Base-by-base conservation (phyloP, 2,113 vertebrate genomes). In the Lepus europaeus region DNA sequence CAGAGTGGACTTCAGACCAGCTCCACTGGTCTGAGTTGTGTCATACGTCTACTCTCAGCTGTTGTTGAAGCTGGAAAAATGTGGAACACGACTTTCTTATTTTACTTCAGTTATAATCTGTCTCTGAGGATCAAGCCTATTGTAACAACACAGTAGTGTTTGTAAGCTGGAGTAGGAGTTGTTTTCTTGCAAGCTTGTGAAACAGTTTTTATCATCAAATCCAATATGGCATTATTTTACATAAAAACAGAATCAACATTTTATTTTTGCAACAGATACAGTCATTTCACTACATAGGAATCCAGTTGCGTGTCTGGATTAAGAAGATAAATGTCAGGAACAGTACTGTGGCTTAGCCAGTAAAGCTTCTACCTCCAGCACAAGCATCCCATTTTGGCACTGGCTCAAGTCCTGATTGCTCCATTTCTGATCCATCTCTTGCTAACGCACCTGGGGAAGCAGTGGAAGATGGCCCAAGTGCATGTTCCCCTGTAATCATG, bases 71-170 rank as follows among this genome's bases (percentile, higher is more conserved):
- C 39, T 73, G 22, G 9, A 8, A 16, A 56, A 72, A 3, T 31
- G 3, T 64, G 9, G n/a, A 83, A 59, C 2, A 87, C 39, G 27
- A 45, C 78, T 73, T 91, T 94, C 8, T n/a, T 81, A 66, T 84
- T 87, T 94, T 49, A 88, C 29, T 88, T 91, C 83, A 79, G 76
- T 88, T 93, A 72, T 66, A 39, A 45, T n/a, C 8, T 11, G 31
- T 31, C 63, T 78, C 33, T 91, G 25, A 79, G 70, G 33, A 36
- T 16, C 29, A 63, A 49, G 45, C 51, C 61, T n/a, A 19, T 17
- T 68, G 25, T 25, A 77, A 45, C 5, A 69, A 25, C n/a, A 95
- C 69, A 76, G 14, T 10, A 19, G 14, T 64, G 33, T 59, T 83
- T 82, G 53, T 56, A 78, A 87, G 6, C 20, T 77, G 68, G 31